These are phyloP conservation scores for Danio aesculapii DNA, from an alignment of 2,797 vertebrate genomes.

Conservation along the genomic window DNA sequence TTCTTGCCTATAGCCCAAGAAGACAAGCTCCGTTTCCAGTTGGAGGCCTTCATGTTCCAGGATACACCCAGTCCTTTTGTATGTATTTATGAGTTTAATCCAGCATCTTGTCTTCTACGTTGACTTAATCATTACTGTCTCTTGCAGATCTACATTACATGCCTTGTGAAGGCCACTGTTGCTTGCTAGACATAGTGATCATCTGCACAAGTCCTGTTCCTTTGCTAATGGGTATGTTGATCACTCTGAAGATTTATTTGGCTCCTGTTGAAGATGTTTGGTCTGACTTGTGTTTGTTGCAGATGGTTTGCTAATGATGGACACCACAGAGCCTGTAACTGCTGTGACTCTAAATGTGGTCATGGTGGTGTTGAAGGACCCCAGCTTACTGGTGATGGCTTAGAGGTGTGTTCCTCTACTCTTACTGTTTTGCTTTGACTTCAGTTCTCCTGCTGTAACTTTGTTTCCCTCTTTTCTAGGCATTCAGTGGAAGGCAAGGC, in stretches of 20 bases:
- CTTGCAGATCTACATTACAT: slow-evolving; percentile 17
- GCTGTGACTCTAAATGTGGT: slow-evolving; percentile 25
- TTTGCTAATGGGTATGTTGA: neutral
- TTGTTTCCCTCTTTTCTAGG: neutral
- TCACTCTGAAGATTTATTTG: accelerated
- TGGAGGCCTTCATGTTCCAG: no score
- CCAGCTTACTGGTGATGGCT: no score
- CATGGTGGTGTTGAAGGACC: neutral
- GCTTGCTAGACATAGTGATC: neutral
- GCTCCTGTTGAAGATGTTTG: accelerated
- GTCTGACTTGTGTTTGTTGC: neutral
- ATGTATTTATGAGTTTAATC: no score
- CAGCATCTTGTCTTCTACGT: no score
- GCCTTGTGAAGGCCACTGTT: slow-evolving; percentile 18
- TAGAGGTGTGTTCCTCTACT: neutral
- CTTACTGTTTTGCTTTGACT: no score
- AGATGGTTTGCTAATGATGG: slow-evolving; percentile 28
- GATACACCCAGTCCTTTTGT: no score
- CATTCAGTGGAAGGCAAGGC: neutral
- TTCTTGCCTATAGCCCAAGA: no score
- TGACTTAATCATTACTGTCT: neutral
- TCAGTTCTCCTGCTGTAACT: neutral
- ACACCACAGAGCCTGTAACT: neutral
- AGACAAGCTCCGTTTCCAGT: no score
- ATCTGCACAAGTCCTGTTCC: slow-evolving; percentile 12